Percentiles rank a stretch among this genome's conserved stretches.
These are phyloP conservation scores for Orthonyx spaldingii DNA, from an alignment of 2,113 vertebrate species.

Conservation along the genomic window DNA sequence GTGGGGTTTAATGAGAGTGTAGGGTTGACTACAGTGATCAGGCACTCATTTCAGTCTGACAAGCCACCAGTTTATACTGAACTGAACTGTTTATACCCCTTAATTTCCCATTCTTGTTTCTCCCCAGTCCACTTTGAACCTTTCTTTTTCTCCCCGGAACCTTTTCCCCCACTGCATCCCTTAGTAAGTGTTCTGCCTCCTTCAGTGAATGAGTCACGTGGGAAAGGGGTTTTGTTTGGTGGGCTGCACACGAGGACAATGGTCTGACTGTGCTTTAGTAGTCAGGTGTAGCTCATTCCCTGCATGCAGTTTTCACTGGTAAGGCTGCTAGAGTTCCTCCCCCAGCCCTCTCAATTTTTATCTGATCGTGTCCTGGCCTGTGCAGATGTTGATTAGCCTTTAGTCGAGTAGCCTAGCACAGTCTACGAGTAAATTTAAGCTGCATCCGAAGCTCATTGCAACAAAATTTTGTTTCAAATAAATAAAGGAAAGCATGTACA, in stretches of 20 bases:
- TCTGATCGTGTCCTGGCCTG: neutral
- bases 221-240: neutral
- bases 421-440: neutral
- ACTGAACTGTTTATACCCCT: neutral
- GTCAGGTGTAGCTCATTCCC: accelerated
- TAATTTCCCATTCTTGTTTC: neutral
- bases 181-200: neutral
- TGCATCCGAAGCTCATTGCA: neutral
- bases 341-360: neutral
- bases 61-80: neutral
- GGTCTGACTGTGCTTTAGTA: neutral
- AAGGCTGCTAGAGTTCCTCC: neutral
- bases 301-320: neutral
- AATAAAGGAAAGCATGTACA: neutral
- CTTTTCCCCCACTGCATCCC: neutral
- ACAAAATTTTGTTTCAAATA: neutral
- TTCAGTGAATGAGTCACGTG: neutral
- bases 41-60: neutral
- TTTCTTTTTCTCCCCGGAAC: neutral
- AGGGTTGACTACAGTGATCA: neutral
- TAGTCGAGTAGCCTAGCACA: neutral
- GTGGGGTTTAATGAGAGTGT: neutral
- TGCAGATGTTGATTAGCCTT: neutral
- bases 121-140: neutral
- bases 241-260: neutral